Base-by-base conservation (phyloP, 2,113 vertebrate species). In the Telmatochromis sp. region DNA sequence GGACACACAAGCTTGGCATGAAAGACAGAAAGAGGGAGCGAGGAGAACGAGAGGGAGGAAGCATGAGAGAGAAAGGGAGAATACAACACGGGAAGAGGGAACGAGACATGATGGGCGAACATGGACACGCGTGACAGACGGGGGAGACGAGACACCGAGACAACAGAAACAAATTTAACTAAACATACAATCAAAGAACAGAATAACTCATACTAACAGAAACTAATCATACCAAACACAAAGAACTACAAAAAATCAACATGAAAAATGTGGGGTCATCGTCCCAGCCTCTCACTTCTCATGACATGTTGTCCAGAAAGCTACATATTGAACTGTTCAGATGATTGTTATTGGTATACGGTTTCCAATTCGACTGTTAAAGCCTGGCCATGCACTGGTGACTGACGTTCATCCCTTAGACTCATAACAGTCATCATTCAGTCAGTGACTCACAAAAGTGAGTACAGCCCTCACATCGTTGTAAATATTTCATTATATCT, bases 291-390 rank as follows among this genome's bases (percentile, higher is more conserved):
- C 21, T 23, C 21, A 23, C 21, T 23, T 23, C 35, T 71, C 19
- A 15, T 42, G 63, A 14, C n/a, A 40, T 9, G 7, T 23, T 71
- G 21, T 10, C 65, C 37, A 9, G 0, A 15, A 42, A 71, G 37
- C 37, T 71, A 9, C 12, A 26, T 45, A 1, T 23, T 26, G 65
- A 42, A 71, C 12, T 15, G 6, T 71, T 42, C 65, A 6, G 33
- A 40, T 68, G n/a, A 40, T 14, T 40, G 3, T 21, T 6, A 21
- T 21, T 68, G 19, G 19, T 68, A 68, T 21, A 37, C 1, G 1
- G 31, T 12, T 37, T 65, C 12, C 17, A 37, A 1, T 37, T 1
- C 3, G 0, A n/a, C 33, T 40, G 11, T 8, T 21, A 21, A 37
- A 4, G 63, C 63, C 63, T 68, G 19, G 33, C 33, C 19, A 37